Percentiles rank a stretch among this genome's conserved stretches.
These are phyloP conservation scores for Harlomillsia oculata DNA, from an alignment of 1,140 invertebrate genomes.

Conservation along the genomic window DNA sequence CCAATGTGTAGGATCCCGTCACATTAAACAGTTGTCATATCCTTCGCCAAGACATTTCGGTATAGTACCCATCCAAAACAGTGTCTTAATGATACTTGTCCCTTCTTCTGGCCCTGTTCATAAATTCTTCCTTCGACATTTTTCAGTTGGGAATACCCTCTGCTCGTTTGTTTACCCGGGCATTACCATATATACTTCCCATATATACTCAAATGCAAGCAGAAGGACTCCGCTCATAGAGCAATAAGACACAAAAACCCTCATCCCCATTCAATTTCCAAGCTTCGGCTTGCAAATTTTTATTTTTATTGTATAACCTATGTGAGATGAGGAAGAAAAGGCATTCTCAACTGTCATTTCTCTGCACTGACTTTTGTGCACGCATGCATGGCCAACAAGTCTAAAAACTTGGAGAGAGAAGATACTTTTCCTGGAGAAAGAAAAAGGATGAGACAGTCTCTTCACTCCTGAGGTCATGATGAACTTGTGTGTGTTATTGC, in stretches of 20 bases:
- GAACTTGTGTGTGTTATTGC: not conserved
- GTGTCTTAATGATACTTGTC: not conserved
- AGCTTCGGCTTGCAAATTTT: conserved; percentile 9
- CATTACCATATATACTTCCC: not conserved
- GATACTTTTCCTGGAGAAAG: too few species aligned
- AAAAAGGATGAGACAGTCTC: too few species aligned
- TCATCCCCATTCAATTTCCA: not conserved
- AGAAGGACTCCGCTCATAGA: not conserved
- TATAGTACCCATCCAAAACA: too few species aligned
- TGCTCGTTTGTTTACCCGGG: too few species aligned
- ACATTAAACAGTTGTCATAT: too few species aligned
- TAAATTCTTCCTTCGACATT: conserved; percentile 4
- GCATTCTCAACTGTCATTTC: too few species aligned
- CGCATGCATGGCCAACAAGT: too few species aligned
- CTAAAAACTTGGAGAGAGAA: too few species aligned
- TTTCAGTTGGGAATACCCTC: too few species aligned
- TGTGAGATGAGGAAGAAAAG: not conserved
- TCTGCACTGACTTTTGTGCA: too few species aligned
- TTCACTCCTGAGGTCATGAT: not conserved
- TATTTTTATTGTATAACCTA: conserved; percentile 3
- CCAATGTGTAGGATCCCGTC: too few species aligned
- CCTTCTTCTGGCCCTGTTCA: not conserved
- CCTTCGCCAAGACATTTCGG: too few species aligned
- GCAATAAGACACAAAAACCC: not conserved
- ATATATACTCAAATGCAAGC: not conserved